Conservation (phyloP, 2,888 invertebrate species). For the Stomorhina lunata region DNA sequence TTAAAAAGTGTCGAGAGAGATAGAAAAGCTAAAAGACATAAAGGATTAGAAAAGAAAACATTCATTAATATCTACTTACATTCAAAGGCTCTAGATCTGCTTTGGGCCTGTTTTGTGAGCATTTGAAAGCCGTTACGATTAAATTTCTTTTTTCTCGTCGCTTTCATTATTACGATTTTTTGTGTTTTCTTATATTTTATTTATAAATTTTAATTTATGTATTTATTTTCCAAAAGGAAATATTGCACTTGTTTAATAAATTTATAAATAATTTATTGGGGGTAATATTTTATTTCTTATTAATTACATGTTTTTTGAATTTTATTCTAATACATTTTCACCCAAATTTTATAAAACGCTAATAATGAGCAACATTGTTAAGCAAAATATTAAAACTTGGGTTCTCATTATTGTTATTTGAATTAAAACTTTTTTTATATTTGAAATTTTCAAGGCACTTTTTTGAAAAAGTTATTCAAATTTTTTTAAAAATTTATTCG, state of each 20-base stretch:
- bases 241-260: slow-evolving; percentile 11
- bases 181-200: background rate
- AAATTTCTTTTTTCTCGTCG: slow-evolving; percentile 49
- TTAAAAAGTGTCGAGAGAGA: too few species aligned
- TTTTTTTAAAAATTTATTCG: background rate
- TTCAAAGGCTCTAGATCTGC: slow-evolving; percentile 71
- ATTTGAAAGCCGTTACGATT: slow-evolving; percentile 70
- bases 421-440: background rate
- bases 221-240: background rate
- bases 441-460: slow-evolving; percentile 17
- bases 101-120: slow-evolving; percentile 73
- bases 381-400: slow-evolving; percentile 74
- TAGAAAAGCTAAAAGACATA: background rate
- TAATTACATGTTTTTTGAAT: slow-evolving; percentile 10
- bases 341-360: slow-evolving; percentile 69
- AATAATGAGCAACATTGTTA: slow-evolving; percentile 74
- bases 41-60: background rate
- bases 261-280: background rate
- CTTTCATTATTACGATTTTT: slow-evolving; percentile 52
- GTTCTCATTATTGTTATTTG: slow-evolving; percentile 71
- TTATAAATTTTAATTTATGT: slow-evolving; percentile 21
- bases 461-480: background rate
- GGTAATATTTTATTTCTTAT: background rate
- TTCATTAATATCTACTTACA: slow-evolving; percentile 69
- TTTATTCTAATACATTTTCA: slow-evolving; percentile 1